These are phyloP conservation scores for Peromyscus aztecus DNA, from an alignment of 2,797 vertebrate species.

Conservation along the genomic window DNA sequence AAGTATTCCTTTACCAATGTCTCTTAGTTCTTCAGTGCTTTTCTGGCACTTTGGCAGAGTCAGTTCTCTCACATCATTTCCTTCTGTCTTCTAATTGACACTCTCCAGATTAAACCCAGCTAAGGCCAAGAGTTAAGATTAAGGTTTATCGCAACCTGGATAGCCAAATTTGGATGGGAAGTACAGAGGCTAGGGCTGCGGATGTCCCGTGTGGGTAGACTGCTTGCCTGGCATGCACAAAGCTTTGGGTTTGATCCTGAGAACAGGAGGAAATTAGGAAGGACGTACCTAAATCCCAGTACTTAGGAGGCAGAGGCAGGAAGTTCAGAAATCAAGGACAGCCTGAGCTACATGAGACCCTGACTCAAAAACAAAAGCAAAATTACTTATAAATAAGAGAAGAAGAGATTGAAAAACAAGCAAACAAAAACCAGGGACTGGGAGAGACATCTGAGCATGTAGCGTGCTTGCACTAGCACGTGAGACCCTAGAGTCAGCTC, in stretches of 20 bases:
- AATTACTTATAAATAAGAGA: not conserved
- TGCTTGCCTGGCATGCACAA: not conserved
- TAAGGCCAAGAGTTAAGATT: conserved; percentile 33
- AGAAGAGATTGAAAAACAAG: not conserved
- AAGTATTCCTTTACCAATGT: not conserved
- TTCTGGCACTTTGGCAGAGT: conserved; percentile 18
- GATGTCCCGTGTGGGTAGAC: not conserved
- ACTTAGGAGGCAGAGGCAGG: not conserved
- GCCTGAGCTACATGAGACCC: not conserved
- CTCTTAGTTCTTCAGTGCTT: conserved; percentile 35
- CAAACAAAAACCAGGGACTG: not conserved
- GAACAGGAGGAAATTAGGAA: not conserved
- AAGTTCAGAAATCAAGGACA: not conserved
- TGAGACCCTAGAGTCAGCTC: not conserved
- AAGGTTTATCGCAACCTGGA: conserved; percentile 17
- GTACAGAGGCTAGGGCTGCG: not conserved
- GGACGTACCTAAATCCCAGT: not conserved
- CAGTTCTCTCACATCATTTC: not conserved
- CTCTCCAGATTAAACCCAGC: conserved; percentile 33
- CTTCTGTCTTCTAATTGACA: not conserved
- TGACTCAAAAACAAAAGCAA: not conserved
- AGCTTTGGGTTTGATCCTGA: not conserved
- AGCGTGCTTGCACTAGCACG: not conserved
- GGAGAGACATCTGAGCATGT: too few relatives aligned
- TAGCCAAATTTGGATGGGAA: conserved; percentile 7